A percentile compares a stretch with the other conserved stretches of the same genome.
Conservation (phyloP, 2,797 vertebrate species). For the Parauchenoglanis ngamensis region DNA sequence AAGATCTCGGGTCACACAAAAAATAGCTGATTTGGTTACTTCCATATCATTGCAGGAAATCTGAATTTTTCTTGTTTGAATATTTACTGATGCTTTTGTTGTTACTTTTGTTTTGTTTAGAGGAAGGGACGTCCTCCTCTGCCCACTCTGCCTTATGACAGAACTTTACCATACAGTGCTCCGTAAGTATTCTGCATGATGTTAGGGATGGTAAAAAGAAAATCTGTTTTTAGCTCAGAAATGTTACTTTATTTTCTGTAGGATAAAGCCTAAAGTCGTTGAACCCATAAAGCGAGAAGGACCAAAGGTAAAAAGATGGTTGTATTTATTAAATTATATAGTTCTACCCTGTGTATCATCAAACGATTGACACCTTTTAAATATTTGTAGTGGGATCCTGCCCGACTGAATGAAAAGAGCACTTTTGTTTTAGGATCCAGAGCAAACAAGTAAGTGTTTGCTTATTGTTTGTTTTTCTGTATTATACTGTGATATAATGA, state of each 20-base stretch:
- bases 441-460: constrained; percentile 91
- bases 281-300: constrained; percentile 90
- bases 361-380: not conserved
- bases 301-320: constrained; percentile 82
- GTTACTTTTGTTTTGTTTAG: constrained; percentile 65
- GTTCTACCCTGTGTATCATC: not conserved
- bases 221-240: not conserved
- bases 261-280: constrained; percentile 83
- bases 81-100: constrained; percentile 3
- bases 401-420: constrained; percentile 85
- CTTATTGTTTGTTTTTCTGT: not conserved
- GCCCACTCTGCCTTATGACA: constrained; percentile 75
- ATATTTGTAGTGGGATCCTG: constrained; percentile 88
- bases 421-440: constrained; percentile 95
- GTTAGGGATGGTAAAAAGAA: not conserved
- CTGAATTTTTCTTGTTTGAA: not conserved
- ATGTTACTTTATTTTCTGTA: constrained; percentile 60
- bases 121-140: constrained; percentile 87
- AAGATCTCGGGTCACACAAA: not conserved
- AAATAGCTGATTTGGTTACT: not conserved
- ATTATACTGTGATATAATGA: not conserved
- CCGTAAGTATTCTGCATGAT: constrained; percentile 77
- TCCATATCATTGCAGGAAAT: not conserved
- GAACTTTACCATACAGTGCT: constrained; percentile 70
- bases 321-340: not conserved